Evolutionary conservation across 2,797 vertebrate species (phyloP), one percentile per base, ranked within the genome.

Genomic region (Crenuchus spilurus): DNA sequence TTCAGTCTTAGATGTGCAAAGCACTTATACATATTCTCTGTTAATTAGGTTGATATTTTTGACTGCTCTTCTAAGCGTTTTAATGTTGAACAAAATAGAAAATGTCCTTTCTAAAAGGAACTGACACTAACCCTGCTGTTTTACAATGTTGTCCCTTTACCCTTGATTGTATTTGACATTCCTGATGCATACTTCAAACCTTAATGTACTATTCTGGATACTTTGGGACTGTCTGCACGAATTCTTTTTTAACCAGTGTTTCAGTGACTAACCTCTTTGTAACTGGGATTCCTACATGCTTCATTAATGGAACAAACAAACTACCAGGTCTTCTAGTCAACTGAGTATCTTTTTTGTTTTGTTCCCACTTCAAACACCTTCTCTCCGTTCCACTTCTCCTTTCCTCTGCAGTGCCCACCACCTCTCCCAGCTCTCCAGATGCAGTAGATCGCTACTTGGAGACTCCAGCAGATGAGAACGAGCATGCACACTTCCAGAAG

Each of bases 401-500:
- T 41, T 5, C 30, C 10, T 6, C 73, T 46, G 0, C 84, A 99
- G 97, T 98, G 77, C 96, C 97, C 66, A 98, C 97, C 10, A 96
- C 95, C 48, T 94, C 90, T 0, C 95, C 96, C 81, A 97, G 94
- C 87, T 95, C 96, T 72, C 92, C 96, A 0, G 95, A 99, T 3
- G 95, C 96, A 0, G 95, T 99, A 35, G 96, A 98, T 88, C 95
- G 94, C 80, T 99, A 99, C 41, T 91, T 99, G 57, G 97, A 98
- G 90, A 95, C 95, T 0, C 96, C 97, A 0, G 96, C 96, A 0
- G 97, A 99, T 46, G 96, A 99, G 75, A 97, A 99, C 6, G 97
- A 99, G 2, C 97, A 99, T 1, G 92, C 94, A 73, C 95, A 96
- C 84, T 99, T 99, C 90, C 95, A 97, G 87, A 97, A 99, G 86